Evolutionary conservation across 2,888 invertebrate genomes (phyloP).

Genomic region (Pheosia tremula): DNA sequence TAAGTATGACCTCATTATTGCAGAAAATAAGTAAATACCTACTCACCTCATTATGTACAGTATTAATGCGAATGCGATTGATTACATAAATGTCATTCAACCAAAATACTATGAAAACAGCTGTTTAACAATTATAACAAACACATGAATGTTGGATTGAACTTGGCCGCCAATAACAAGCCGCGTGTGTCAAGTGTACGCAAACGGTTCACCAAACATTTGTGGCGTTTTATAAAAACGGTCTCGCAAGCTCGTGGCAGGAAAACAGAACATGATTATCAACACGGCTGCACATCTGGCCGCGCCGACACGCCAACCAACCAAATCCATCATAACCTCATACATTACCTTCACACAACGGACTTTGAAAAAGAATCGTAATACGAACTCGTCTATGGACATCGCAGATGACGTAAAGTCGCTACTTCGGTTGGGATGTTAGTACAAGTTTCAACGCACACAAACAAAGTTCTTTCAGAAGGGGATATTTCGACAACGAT

Average conservation of each 20-base stretch:
- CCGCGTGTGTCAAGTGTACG: constrained; percentile 4
- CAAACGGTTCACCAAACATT: constrained; percentile 43
- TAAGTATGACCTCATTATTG: too few relatives aligned
- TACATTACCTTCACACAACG: constrained; percentile 39
- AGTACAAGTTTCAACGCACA: constrained; percentile 37
- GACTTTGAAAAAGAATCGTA: fast-evolving
- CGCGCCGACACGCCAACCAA: constrained; percentile 32
- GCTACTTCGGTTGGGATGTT: neutral
- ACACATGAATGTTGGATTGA: neutral
- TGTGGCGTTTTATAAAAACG: constrained; percentile 36
- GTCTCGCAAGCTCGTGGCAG: constrained; percentile 56
- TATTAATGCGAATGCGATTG: neutral
- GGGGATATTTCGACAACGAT: constrained; percentile 54
- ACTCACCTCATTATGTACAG: too few relatives aligned
- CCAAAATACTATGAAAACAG: neutral
- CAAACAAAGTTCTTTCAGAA: constrained; percentile 46
- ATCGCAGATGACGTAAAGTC: neutral
- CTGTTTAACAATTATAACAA: neutral
- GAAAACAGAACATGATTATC: constrained; percentile 74
- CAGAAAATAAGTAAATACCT: too few relatives aligned
- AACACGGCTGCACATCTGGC: constrained; percentile 69
- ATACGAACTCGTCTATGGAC: constrained; percentile 14
- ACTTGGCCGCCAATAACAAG: neutral
- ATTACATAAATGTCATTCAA: constrained; percentile 2
- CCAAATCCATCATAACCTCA: constrained; percentile 1